Conservation (phyloP, 2,888 invertebrate genomes). For the Ischnus inquisitorius region DNA sequence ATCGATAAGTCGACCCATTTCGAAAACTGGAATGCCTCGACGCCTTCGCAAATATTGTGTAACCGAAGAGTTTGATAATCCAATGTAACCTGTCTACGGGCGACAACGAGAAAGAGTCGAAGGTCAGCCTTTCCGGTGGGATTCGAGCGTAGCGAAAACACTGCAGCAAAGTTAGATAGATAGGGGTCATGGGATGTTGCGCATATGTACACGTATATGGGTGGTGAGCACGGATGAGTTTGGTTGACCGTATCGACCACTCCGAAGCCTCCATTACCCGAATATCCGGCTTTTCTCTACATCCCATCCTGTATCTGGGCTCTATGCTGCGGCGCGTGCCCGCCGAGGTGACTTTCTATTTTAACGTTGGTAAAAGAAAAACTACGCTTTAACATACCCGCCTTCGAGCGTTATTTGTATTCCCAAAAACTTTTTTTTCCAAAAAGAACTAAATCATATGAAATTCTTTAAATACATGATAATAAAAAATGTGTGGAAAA, state of each 20-base stretch:
- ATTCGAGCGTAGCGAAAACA: slow-evolving; percentile 12
- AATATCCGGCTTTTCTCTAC: slow-evolving; percentile 50
- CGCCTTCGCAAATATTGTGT: background rate
- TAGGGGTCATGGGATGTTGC: slow-evolving; percentile 1
- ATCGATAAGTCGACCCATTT: slow-evolving; percentile 40
- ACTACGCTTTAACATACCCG: no score
- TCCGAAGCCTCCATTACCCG: slow-evolving; percentile 46
- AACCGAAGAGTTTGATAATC: slow-evolving; percentile 29
- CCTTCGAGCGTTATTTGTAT: no score
- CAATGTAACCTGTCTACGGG: slow-evolving; percentile 6
- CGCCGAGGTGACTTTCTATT: slow-evolving; percentile 1
- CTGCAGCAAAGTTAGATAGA: slow-evolving; percentile 30
- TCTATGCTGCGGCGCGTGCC: background rate
- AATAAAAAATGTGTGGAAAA: no score
- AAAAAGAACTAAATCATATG: no score
- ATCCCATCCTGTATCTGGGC: background rate
- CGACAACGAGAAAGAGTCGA: slow-evolving; percentile 41
- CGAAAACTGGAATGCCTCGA: slow-evolving; percentile 23
- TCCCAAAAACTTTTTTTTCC: no score
- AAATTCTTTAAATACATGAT: no score
- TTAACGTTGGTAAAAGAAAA: background rate
- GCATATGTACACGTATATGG: slow-evolving; percentile 3
- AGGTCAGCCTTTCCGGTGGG: slow-evolving; percentile 47
- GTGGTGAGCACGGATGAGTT: slow-evolving; percentile 23
- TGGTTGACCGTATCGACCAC: slow-evolving; percentile 50